These are phyloP conservation scores for Apodemia mormo DNA, from an alignment of 2,888 invertebrate species.

Conservation along the genomic window DNA sequence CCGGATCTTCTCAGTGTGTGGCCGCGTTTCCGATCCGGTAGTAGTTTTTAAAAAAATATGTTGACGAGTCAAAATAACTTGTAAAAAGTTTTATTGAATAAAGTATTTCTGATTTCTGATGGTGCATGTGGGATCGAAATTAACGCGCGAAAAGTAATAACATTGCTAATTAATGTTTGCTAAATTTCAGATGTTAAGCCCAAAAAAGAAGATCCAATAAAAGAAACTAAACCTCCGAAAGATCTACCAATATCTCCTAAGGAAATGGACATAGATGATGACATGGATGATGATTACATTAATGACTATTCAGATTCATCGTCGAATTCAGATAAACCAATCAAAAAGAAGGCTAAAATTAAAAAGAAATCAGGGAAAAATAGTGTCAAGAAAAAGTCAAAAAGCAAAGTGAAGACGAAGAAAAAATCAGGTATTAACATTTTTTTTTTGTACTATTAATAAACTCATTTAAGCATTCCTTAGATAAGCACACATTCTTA, in stretches of 20 bases:
- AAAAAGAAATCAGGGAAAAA: constrained; percentile 41
- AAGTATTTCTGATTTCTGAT: no score
- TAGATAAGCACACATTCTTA: no score
- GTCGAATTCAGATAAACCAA: constrained; percentile 66
- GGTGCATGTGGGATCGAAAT: no score
- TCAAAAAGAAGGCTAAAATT: constrained; percentile 53
- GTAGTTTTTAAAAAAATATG: no score
- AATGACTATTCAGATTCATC: constrained; percentile 56
- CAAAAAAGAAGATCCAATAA: constrained; percentile 45
- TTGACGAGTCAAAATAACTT: no score
- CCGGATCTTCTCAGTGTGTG: no score
- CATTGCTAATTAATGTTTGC: background rate
- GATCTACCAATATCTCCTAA: constrained; percentile 24
- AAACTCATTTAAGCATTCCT: no score
- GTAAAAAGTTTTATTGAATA: no score
- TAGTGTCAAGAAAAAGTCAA: constrained; percentile 46
- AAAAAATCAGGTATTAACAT: constrained; percentile 45
- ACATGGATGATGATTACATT: constrained; percentile 41
- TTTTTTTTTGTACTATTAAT: no score
- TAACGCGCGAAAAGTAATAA: no score
- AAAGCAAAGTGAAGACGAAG: constrained; percentile 34
- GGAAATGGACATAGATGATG: constrained; percentile 35
- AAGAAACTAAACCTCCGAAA: constrained; percentile 34
- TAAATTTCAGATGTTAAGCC: constrained; percentile 50
- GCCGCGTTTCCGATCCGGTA: no score